Base-by-base conservation (phyloP, 2,797 vertebrate species). In the Coluber constrictor region DNA sequence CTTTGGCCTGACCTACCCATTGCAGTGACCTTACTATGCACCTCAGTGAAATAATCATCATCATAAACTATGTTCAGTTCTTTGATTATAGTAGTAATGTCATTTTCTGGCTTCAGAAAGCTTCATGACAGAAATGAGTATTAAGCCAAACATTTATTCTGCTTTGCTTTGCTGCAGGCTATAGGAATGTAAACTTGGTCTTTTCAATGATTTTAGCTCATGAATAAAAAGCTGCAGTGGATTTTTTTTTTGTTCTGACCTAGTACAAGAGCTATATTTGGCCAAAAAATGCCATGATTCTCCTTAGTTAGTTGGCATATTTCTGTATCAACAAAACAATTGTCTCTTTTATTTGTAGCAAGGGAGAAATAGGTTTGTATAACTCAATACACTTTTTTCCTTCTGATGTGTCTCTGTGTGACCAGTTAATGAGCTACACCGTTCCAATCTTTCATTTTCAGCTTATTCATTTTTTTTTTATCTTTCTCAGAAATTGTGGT, bases 231-330 rank as follows among this genome's bases (percentile, higher is more conserved):
- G 95, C 95, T 97, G 95, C 93, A 97, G 96, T 83, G 9, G 15
- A 1, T 83, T 74, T 18, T 83, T 79, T 43, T 25, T 5, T 15
- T 95, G 97, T 97, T 97, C 97, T 96, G 94, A 98, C 94, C 96
- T 94, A 97, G 95, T 97, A 96, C 96, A 96, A 97, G 97, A 56
- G 96, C 98, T 98, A 98, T 98, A 98, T 98, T 98, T 98, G 98
- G 98, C 97, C 94, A 98, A 98, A 98, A 97, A 98, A 97, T 97
- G 96, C 97, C 86, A 96, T 97, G 96, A 94, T 96, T 97, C 97
- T 96, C 95, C 96, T 97, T 96, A 96, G 96, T 97, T 97, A 97
- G 96, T 96, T 96, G 92, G 93, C 95, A 97, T 95, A 97, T 96
- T 96, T 95, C 95, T 97, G 97, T 97, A 97, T 98, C 96, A 97